Evolutionary conservation across 2,888 invertebrate genomes (phyloP).

Genomic region (Lobophora halterata): DNA sequence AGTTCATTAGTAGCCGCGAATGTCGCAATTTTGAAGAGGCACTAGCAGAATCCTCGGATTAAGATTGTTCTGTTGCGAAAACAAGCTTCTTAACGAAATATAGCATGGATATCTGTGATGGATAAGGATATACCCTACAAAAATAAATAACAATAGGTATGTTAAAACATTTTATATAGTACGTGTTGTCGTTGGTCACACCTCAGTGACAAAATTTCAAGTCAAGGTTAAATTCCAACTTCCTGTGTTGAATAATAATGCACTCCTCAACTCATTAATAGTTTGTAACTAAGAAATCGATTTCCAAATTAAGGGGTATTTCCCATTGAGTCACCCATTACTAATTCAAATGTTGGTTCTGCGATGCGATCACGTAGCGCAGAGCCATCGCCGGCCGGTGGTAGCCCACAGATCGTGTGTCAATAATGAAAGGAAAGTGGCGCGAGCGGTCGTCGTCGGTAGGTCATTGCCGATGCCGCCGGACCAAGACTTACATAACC

Average conservation of each 20-base stretch:
- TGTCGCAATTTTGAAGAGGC: slow-evolving; percentile 48
- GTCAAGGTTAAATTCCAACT: slow-evolving; percentile 18
- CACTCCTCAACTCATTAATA: slow-evolving; percentile 8
- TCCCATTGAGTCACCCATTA: slow-evolving; percentile 22
- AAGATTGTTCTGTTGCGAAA: slow-evolving; percentile 38
- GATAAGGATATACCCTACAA: slow-evolving; percentile 20
- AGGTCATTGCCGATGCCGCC: slow-evolving; percentile 81
- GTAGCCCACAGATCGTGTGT: slow-evolving; percentile 69
- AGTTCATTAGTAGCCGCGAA: slow-evolving; percentile 54
- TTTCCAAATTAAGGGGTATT: slow-evolving; percentile 11
- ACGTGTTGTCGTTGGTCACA: background rate
- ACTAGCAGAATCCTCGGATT: slow-evolving; percentile 47
- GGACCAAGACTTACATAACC: slow-evolving; percentile 67
- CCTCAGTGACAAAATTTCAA: slow-evolving; percentile 6
- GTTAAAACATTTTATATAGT: background rate
- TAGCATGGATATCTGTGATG: slow-evolving; percentile 27
- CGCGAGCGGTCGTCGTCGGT: slow-evolving; percentile 59
- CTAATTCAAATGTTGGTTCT: slow-evolving; percentile 28
- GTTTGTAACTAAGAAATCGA: slow-evolving; percentile 6
- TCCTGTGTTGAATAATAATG: slow-evolving; percentile 20
- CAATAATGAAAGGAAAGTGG: slow-evolving; percentile 79
- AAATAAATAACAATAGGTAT: slow-evolving; percentile 3
- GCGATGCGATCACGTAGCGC: slow-evolving; percentile 47
- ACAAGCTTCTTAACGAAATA: slow-evolving; percentile 26
- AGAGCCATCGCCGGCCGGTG: slow-evolving; percentile 50